These are phyloP conservation scores for Melanostoma mellinum DNA, from an alignment of 2,888 invertebrate species.

Conservation along the genomic window DNA sequence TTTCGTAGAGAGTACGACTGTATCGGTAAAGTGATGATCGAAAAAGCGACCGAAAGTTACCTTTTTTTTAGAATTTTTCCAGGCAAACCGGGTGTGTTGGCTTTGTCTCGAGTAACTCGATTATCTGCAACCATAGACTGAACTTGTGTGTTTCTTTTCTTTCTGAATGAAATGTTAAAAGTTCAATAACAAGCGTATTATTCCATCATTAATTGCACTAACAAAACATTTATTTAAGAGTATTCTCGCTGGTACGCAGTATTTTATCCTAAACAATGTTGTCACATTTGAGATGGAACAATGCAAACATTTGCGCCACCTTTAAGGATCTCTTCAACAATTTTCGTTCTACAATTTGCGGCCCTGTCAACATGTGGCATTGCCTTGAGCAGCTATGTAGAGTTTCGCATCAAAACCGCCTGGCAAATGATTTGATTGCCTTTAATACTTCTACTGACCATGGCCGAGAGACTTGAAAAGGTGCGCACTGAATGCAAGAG, in stretches of 20 bases:
- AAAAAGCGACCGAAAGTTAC: too few species aligned
- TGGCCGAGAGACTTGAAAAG: slow-evolving; percentile 44
- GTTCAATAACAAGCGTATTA: slow-evolving; percentile 49
- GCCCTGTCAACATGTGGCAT: slow-evolving; percentile 72
- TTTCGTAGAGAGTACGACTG: too few species aligned
- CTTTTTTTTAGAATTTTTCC: too few species aligned
- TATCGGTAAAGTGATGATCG: too few species aligned
- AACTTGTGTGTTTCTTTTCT: slow-evolving; percentile 19
- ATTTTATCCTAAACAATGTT: slow-evolving; percentile 60
- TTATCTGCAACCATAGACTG: too few species aligned
- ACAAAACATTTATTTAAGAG: slow-evolving; percentile 51
- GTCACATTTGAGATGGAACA: slow-evolving; percentile 69
- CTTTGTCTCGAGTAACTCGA: too few species aligned
- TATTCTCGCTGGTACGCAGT: slow-evolving; percentile 34
- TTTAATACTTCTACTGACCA: slow-evolving; percentile 51
- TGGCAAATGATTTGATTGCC: slow-evolving; percentile 72
- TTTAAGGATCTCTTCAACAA: slow-evolving; percentile 65
- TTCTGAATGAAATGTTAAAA: slow-evolving; percentile 53
- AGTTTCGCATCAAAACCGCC: slow-evolving; percentile 55
- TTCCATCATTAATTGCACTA: slow-evolving; percentile 62
- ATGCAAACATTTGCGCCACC: slow-evolving; percentile 73
- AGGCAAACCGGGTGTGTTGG: too few species aligned
- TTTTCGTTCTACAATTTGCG: slow-evolving; percentile 68
- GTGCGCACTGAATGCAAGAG: slow-evolving; percentile 10
- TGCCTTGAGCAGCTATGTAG: slow-evolving; percentile 63